Conservation (phyloP, 2,797 vertebrate species). For the Caiman crocodilus region DNA sequence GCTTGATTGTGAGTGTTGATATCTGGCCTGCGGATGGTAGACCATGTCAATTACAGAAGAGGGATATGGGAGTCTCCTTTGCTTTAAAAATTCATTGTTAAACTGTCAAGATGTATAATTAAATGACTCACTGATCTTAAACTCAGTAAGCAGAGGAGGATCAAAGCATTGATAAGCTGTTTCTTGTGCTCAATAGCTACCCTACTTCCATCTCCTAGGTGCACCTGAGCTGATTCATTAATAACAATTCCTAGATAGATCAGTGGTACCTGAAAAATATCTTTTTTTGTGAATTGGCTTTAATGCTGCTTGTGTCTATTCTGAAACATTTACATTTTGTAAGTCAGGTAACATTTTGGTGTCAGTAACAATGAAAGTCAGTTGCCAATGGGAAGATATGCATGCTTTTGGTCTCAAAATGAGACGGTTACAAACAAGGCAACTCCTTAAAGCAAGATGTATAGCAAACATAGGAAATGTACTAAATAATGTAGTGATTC, state of each 20-base stretch:
- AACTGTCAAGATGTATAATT: background rate
- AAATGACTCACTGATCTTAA: background rate
- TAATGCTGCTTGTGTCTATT: background rate
- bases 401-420: background rate
- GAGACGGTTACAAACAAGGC: background rate
- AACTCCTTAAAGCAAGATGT: conserved; percentile 14
- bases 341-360: background rate
- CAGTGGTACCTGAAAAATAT: background rate
- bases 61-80: background rate
- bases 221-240: background rate
- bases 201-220: background rate
- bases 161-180: background rate
- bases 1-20: background rate
- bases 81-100: background rate
- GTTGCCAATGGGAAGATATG: background rate
- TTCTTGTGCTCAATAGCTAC: background rate
- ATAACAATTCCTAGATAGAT: background rate
- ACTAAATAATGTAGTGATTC: background rate
- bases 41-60: background rate
- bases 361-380: background rate
- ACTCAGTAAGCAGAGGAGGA: background rate
- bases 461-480: background rate
- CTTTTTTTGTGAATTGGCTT: background rate
- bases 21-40: background rate
- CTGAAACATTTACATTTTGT: conserved; percentile 12